Conservation (phyloP, 2,113 vertebrate species). For the Corythornis vintsioides region DNA sequence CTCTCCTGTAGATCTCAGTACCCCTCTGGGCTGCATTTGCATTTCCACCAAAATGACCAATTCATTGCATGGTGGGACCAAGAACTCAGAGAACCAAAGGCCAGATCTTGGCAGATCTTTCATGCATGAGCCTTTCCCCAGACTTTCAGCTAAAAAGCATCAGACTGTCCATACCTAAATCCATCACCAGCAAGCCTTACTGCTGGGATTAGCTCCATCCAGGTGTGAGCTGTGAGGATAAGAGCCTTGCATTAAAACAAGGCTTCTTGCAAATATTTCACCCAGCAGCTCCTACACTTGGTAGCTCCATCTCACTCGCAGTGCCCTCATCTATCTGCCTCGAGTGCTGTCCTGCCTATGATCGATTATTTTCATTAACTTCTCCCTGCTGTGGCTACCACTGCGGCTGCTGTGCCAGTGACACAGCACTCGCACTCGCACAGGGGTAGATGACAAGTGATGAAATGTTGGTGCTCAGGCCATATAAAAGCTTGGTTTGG, state of each 20-base stretch:
- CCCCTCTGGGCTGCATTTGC: neutral
- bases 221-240: neutral
- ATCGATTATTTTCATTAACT: constrained; percentile 24
- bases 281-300: neutral
- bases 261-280: neutral
- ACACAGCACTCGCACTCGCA: neutral
- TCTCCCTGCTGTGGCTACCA: neutral
- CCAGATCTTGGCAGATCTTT: neutral
- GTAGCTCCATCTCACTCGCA: accelerated
- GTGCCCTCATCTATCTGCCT: neutral
- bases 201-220: accelerated
- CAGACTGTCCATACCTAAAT: neutral
- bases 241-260: neutral
- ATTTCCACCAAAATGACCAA: neutral
- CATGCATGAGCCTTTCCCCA: neutral
- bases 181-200: neutral
- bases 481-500: neutral
- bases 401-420: neutral
- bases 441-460: neutral
- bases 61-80: neutral
- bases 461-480: neutral
- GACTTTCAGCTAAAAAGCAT: neutral
- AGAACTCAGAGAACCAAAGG: neutral
- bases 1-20: neutral
- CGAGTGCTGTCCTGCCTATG: neutral